Conservation (phyloP, 2,113 vertebrate genomes). For the Loxodonta africana region DNA sequence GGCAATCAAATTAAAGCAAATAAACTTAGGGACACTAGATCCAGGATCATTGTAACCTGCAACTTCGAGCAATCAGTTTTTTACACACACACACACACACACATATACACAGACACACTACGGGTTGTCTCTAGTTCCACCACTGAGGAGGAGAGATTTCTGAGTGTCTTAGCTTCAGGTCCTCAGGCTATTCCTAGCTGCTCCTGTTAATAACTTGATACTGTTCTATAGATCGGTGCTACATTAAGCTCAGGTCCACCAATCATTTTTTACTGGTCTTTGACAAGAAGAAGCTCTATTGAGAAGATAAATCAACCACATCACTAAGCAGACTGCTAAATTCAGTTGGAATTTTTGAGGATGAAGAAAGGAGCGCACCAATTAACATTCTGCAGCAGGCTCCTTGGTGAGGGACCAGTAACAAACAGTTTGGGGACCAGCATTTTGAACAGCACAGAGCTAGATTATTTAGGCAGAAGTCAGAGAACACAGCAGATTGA, state of each 20-base stretch:
- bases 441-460: not conserved
- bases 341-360: not conserved
- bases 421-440: not conserved
- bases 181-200: not conserved
- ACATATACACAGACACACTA: not conserved
- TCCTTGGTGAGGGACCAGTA: not conserved
- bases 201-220: not conserved
- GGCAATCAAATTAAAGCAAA: not conserved
- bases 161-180: not conserved
- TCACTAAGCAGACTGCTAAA: not conserved
- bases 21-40: not conserved
- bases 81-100: fast-evolving
- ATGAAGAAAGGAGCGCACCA: not conserved
- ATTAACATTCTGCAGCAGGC: not conserved
- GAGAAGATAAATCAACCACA: slow-evolving; percentile 14
- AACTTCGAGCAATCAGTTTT: not conserved
- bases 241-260: not conserved
- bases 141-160: not conserved
- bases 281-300: not conserved
- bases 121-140: not conserved
- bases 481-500: not conserved
- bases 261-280: not conserved
- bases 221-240: not conserved
- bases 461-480: not conserved
- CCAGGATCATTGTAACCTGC: not conserved